Evolutionary conservation across 2,797 vertebrate species (phyloP).

Genomic region (Fundulus diaphanus): DNA sequence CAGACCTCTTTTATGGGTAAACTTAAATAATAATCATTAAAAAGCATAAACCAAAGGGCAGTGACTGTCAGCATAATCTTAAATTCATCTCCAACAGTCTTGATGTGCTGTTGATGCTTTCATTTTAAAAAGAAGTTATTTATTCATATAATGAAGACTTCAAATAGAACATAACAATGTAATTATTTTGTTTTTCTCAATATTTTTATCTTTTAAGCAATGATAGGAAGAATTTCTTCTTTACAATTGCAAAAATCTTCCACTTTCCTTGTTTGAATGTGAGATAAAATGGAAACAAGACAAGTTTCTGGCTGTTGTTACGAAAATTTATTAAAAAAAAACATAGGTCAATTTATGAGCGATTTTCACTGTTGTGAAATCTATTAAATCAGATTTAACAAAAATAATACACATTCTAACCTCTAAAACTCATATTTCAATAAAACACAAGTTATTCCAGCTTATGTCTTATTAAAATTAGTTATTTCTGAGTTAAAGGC

Average conservation of each 20-base stretch:
- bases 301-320: background rate
- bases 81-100: background rate
- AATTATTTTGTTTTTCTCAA: background rate
- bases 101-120: background rate
- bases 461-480: no score
- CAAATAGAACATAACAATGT: background rate
- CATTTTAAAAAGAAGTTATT: background rate
- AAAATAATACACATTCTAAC: background rate
- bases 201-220: constrained; percentile 3
- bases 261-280: background rate
- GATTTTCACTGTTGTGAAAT: background rate
- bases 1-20: background rate
- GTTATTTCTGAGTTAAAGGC: no score
- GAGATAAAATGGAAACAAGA: background rate
- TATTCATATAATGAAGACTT: background rate
- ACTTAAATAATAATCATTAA: background rate
- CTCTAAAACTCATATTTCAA: constrained; percentile 15
- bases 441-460: constrained; percentile 24
- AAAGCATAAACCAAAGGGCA: background rate
- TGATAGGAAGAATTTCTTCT: background rate
- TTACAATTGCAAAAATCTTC: background rate
- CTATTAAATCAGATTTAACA: background rate
- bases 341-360: background rate
- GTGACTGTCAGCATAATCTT: background rate
- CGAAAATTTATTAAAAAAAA: no score